Conservation (phyloP, 2,113 vertebrate genomes). For the Colius striatus region DNA sequence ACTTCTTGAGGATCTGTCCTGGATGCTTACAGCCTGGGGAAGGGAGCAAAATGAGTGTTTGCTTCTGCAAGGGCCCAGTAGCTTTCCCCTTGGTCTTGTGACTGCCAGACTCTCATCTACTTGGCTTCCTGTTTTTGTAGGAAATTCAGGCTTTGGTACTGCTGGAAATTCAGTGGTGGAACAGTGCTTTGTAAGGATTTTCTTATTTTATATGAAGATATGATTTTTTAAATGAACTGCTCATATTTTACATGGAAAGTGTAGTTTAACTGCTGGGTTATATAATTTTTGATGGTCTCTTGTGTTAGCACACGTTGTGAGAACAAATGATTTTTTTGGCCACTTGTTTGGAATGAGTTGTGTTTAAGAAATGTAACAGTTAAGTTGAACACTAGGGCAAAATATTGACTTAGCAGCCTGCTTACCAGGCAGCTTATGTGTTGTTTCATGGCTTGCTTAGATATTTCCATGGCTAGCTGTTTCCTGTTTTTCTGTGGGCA, state of each 20-base stretch:
- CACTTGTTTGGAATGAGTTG: not conserved
- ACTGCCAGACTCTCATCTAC: not conserved
- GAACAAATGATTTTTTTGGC: not conserved
- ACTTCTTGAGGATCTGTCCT: not conserved
- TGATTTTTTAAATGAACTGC: too few relatives aligned
- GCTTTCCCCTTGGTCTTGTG: not conserved
- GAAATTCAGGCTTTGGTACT: not conserved
- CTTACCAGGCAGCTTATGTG: not conserved
- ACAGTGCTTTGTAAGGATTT: not conserved
- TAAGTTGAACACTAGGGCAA: not conserved
- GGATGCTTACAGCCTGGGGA: not conserved
- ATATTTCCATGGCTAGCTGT: conserved; percentile 42
- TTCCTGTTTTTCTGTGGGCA: conserved; percentile 50
- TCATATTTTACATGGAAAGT: not conserved
- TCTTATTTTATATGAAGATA: not conserved
- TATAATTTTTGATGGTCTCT: not conserved
- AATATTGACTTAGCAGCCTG: not conserved
- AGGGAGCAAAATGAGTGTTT: not conserved
- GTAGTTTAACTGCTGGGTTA: not conserved
- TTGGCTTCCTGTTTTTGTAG: not conserved
- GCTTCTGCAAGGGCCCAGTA: accelerated
- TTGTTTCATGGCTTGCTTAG: not conserved
- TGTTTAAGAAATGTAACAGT: not conserved
- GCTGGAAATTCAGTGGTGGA: not conserved
- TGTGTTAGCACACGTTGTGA: accelerated